Percentiles rank a stretch among this genome's conserved stretches.
Conservation (phyloP, 2,113 vertebrate species). For the Hiodon alosoides region DNA sequence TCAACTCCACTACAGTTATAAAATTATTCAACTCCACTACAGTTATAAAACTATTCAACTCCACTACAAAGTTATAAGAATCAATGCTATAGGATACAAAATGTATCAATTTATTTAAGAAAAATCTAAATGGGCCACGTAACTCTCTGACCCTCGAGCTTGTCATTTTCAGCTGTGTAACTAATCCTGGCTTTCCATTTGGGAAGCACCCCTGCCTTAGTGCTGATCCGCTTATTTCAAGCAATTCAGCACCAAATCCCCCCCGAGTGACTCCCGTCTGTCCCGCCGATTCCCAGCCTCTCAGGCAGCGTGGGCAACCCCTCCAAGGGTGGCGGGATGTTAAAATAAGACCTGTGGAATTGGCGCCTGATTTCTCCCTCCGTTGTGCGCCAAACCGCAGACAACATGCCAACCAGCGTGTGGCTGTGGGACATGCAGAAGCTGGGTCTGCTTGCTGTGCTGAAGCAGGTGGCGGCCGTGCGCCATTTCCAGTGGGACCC, state of each 20-base stretch:
- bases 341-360: not conserved
- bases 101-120: too few relatives aligned
- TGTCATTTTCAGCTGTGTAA: not conserved
- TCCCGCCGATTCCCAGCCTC: not conserved
- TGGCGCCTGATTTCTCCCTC: not conserved
- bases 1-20: too few relatives aligned
- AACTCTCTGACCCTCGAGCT: too few relatives aligned
- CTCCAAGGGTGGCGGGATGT: not conserved
- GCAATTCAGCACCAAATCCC: not conserved
- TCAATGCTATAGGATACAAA: too few relatives aligned
- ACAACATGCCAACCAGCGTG: constrained; percentile 74
- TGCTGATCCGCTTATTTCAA: not conserved
- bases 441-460: constrained; percentile 70
- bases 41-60: too few relatives aligned
- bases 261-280: not conserved
- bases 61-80: too few relatives aligned
- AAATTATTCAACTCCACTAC: too few relatives aligned
- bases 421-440: constrained; percentile 91
- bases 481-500: constrained; percentile 89
- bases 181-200: not conserved
- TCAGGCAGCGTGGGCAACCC: not conserved
- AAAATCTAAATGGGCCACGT: too few relatives aligned
- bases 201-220: not conserved
- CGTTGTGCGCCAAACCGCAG: constrained; percentile 47
- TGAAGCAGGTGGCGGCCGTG: constrained; percentile 76